Conservation (phyloP, 2,888 invertebrate species). For the Petrolisthes manimaculis region DNA sequence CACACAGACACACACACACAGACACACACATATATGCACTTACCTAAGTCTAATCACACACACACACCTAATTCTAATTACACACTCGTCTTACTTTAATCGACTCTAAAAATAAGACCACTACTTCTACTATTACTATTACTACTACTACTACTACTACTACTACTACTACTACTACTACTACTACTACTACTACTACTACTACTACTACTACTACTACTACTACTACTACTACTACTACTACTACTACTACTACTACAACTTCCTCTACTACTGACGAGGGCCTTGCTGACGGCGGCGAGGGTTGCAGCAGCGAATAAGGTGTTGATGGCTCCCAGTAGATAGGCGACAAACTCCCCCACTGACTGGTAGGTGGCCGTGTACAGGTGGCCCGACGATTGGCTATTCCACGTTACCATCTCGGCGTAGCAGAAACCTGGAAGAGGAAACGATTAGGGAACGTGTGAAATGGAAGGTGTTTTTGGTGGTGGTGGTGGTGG, state of each 20-base stretch:
- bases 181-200: conserved; percentile 23
- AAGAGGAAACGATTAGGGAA: background rate
- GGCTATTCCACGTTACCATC: conserved; percentile 45
- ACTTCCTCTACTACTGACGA: conserved; percentile 32
- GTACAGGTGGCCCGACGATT: conserved; percentile 50
- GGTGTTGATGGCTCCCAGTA: conserved; percentile 37
- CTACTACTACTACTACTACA: conserved; percentile 20
- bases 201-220: conserved; percentile 26
- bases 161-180: conserved; percentile 21
- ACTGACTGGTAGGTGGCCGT: conserved; percentile 58
- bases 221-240: conserved; percentile 29
- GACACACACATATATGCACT: background rate
- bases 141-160: conserved; percentile 30
- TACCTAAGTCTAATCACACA: background rate
- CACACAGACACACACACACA: background rate
- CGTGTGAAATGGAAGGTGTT: background rate
- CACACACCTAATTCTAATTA: background rate
- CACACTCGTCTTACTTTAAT: background rate
- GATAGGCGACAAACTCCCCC: conserved; percentile 50
- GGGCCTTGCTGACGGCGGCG: conserved; percentile 54
- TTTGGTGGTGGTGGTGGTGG: background rate
- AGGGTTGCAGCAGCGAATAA: conserved; percentile 39
- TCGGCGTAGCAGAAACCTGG: conserved; percentile 60
- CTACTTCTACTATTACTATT: conserved; percentile 12
- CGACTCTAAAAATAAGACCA: background rate